Conservation (phyloP, 1,140 invertebrate species). For the Lethrus apterus region DNA sequence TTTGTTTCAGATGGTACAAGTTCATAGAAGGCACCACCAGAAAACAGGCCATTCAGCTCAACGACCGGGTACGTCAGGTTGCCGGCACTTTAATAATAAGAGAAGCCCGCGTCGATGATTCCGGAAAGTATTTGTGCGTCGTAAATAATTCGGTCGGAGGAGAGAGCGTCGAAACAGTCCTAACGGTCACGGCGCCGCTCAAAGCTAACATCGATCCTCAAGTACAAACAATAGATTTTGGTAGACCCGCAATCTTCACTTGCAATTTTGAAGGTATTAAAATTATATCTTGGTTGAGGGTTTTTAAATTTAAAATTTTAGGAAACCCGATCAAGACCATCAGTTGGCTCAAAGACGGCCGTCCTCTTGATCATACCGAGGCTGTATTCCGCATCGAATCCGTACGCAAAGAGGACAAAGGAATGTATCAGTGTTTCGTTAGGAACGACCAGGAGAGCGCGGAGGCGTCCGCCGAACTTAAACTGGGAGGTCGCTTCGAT, state of each 20-base stretch:
- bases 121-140: conserved; percentile 88
- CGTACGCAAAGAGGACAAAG: conserved; percentile 90
- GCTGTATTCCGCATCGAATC: conserved; percentile 75
- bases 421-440: conserved; percentile 97
- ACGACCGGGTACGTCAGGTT: conserved; percentile 86
- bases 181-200: conserved; percentile 86
- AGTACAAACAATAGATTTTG: conserved; percentile 87
- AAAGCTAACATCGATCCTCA: conserved; percentile 81
- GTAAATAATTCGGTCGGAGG: conserved; percentile 91
- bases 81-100: conserved; percentile 88
- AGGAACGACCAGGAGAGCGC: conserved; percentile 90
- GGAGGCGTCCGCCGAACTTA: conserved; percentile 84
- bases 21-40: conserved; percentile 78
- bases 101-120: conserved; percentile 84
- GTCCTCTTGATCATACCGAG: conserved; percentile 70
- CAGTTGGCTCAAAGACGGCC: conserved; percentile 89
- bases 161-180: conserved; percentile 84
- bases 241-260: conserved; percentile 79
- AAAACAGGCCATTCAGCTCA: conserved; percentile 74
- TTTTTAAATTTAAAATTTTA: conserved; percentile 14
- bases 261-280: conserved; percentile 87
- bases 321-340: conserved; percentile 53
- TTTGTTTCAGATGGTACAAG: conserved; percentile 81
- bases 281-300: not conserved
- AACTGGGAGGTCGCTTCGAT: conserved; percentile 87